Percentiles rank a stretch among this genome's conserved stretches.
Evolutionary conservation across 2,113 vertebrate genomes (phyloP).

Genomic region (Rafetus swinhoei): DNA sequence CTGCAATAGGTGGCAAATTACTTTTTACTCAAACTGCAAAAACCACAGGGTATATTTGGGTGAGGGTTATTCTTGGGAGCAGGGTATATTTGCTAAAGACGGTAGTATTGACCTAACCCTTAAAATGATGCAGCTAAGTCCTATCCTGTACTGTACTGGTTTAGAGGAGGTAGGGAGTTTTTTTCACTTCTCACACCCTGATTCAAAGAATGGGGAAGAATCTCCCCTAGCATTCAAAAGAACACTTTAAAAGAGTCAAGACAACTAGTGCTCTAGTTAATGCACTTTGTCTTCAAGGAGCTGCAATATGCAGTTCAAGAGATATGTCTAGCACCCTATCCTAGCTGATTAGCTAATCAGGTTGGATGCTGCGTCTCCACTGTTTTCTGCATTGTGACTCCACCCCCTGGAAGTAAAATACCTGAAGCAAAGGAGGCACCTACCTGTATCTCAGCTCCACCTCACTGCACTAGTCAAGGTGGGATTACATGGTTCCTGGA

Average conservation of each 20-base stretch:
- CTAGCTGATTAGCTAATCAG: fast-evolving
- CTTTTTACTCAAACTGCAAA: background rate
- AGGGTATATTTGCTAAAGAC: too few species aligned
- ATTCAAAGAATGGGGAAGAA: too few species aligned
- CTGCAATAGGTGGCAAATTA: background rate
- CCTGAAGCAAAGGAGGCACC: background rate
- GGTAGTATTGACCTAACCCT: too few species aligned
- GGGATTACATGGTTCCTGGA: background rate
- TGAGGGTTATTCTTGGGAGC: too few species aligned
- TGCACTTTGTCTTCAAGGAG: background rate
- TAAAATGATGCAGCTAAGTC: background rate
- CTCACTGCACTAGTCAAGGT: background rate
- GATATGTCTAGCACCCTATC: background rate
- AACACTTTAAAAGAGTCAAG: background rate
- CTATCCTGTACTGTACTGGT: background rate
- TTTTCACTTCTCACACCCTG: background rate
- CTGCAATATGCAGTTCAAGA: background rate
- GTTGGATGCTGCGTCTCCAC: background rate
- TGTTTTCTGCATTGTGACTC: fast-evolving
- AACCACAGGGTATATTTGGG: too few species aligned
- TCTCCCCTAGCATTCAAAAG: background rate
- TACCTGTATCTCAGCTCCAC: background rate
- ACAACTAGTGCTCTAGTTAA: background rate
- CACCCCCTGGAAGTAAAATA: background rate
- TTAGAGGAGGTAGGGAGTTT: background rate